phyloP scores from a whole-genome alignment of 2,888 invertebrate genomes.

The Tetramorium bicarinatum region DNA sequence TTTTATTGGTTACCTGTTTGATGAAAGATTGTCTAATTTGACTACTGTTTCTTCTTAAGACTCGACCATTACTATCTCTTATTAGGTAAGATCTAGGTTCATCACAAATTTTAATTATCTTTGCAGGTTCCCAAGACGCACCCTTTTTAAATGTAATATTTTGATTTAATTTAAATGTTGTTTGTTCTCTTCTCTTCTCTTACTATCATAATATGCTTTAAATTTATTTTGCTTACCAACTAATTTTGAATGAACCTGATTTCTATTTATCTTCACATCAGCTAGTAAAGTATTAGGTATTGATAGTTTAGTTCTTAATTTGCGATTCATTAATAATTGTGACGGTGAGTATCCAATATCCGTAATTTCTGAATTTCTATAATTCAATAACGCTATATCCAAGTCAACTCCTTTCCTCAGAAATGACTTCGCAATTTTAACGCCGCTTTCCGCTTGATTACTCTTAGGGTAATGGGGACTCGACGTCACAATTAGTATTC shows the following conservation, averaged over 20 bases:
- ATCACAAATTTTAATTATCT: neutral
- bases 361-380: neutral
- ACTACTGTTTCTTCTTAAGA: neutral
- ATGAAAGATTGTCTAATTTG: neutral
- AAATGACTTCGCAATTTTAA: neutral
- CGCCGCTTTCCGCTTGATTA: neutral
- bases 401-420: neutral
- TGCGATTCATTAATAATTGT: no score
- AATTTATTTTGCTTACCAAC: neutral
- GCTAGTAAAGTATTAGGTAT: no score
- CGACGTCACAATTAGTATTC: neutral
- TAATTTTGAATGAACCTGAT: neutral
- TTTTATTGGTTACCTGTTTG: no score
- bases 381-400: neutral
- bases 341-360: neutral
- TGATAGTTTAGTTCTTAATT: neutral
- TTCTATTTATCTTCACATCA: neutral
- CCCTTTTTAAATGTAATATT: neutral
- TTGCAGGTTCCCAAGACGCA: neutral
- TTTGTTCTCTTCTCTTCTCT: neutral
- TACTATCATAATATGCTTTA: neutral
- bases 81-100: neutral
- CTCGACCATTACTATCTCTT: neutral
- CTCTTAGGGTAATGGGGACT: neutral
- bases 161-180: neutral